Conservation (phyloP, 2,113 vertebrate genomes). For the Hippocampus guttulatus region DNA sequence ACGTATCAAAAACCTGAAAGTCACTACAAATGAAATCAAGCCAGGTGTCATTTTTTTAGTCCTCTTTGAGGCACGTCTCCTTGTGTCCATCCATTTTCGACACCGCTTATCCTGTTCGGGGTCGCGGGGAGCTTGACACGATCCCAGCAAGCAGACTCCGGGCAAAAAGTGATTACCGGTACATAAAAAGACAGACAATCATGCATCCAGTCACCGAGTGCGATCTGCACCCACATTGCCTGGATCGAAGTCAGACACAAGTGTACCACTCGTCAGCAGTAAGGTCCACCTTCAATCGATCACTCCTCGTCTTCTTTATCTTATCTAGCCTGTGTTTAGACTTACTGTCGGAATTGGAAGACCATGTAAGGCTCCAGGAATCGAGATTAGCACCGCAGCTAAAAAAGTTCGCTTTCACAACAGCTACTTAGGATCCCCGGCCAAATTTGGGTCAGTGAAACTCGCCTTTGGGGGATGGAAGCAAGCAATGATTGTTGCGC, state of each 20-base stretch:
- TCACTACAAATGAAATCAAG: constrained; percentile 26
- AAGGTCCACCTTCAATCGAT: no score
- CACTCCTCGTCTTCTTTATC: no score
- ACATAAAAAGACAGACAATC: neutral
- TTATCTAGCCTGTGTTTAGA: no score
- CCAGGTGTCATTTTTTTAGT: constrained; percentile 9
- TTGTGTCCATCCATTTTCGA: neutral
- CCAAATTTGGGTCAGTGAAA: neutral
- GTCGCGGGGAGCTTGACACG: neutral
- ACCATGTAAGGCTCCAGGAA: neutral
- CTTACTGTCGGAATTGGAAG: neutral
- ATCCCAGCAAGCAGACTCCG: neutral
- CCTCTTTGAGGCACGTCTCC: constrained; percentile 9
- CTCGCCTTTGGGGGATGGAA: neutral
- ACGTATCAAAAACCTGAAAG: constrained; percentile 19
- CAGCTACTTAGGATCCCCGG: neutral
- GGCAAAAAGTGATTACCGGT: neutral
- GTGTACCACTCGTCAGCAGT: no score
- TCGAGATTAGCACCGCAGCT: neutral
- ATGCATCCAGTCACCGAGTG: neutral
- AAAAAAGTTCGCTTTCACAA: neutral
- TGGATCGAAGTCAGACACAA: no score
- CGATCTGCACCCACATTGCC: neutral
- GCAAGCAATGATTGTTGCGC: constrained; percentile 9
- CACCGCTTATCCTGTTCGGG: neutral